A percentile compares a stretch with the other conserved stretches of the same genome.
phyloP scores from a whole-genome alignment of 2,888 invertebrate genomes.

The Xestia ashworthii region DNA sequence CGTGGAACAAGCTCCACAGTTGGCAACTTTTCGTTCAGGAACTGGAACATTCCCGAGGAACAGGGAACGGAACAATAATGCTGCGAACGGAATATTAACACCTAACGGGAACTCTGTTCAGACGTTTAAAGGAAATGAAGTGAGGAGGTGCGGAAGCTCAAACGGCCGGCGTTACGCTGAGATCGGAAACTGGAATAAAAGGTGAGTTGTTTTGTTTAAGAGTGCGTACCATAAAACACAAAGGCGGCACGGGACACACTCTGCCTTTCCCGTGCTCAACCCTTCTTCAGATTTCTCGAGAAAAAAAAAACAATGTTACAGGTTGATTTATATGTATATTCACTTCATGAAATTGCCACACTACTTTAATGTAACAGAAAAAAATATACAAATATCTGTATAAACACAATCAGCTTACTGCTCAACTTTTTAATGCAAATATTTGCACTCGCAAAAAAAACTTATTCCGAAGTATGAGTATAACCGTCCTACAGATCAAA shows the following conservation, averaged over 20 bases:
- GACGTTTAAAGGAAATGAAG: slow-evolving; percentile 89
- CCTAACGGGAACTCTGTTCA: slow-evolving; percentile 89
- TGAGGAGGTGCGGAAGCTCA: slow-evolving; percentile 88
- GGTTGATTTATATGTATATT: slow-evolving; percentile 1
- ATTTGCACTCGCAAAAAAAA: slow-evolving; percentile 26
- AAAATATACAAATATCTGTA: not conserved
- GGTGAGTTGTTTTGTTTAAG: slow-evolving; percentile 80
- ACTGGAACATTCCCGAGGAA: slow-evolving; percentile 89
- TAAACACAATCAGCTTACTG: slow-evolving; percentile 23
- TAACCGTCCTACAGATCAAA: slow-evolving; percentile 63
- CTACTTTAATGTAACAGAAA: not conserved
- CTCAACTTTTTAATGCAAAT: slow-evolving; percentile 36
- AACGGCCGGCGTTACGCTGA: slow-evolving; percentile 91
- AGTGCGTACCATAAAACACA: slow-evolving; percentile 35
- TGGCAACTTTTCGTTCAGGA: slow-evolving; percentile 88
- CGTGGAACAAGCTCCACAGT: slow-evolving; percentile 82
- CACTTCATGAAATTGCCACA: not conserved
- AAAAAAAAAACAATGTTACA: not conserved
- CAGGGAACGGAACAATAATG: slow-evolving; percentile 88
- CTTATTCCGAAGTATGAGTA: slow-evolving; percentile 27
- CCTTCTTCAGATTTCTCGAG: not conserved
- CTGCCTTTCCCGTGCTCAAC: not conserved
- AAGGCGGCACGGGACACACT: not conserved
- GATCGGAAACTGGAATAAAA: slow-evolving; percentile 91
- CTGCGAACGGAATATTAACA: slow-evolving; percentile 88